Evolutionary conservation across 2,888 invertebrate species (phyloP).

Genomic region (Acronicta leporina): DNA sequence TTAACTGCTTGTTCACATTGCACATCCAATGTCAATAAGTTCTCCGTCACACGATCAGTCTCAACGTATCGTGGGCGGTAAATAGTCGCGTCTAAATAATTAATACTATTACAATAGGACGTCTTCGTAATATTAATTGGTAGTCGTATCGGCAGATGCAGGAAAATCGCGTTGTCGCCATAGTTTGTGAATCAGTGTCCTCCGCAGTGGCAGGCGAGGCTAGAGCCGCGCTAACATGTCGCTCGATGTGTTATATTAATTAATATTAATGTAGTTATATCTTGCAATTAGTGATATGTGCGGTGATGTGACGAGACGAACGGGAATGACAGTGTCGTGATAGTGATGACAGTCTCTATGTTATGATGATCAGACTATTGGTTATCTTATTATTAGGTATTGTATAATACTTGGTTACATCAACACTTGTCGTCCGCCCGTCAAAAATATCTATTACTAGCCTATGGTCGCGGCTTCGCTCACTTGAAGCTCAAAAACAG

Average conservation of each 20-base stretch:
- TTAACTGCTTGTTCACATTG: background rate
- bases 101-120: conserved; percentile 39
- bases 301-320: conserved; percentile 21
- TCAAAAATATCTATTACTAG: background rate
- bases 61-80: conserved; percentile 11
- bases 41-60: conserved; percentile 6
- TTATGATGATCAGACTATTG: conserved; percentile 32
- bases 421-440: no score
- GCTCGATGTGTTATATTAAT: background rate
- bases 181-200: conserved; percentile 74
- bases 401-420: conserved; percentile 17
- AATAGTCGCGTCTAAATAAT: conserved; percentile 17
- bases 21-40: background rate
- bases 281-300: conserved; percentile 10
- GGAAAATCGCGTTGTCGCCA: conserved; percentile 46
- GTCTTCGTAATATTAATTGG: conserved; percentile 47
- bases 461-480: no score
- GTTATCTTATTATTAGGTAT: conserved; percentile 49
- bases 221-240: conserved; percentile 1
- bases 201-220: conserved; percentile 36
- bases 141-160: conserved; percentile 36
- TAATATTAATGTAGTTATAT: conserved; percentile 5
- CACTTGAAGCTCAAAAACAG: no score
- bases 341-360: conserved; percentile 14
- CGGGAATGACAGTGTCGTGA: conserved; percentile 13